These are phyloP conservation scores for Marronus borbonicus DNA, from an alignment of 2,888 invertebrate genomes.

Conservation along the genomic window DNA sequence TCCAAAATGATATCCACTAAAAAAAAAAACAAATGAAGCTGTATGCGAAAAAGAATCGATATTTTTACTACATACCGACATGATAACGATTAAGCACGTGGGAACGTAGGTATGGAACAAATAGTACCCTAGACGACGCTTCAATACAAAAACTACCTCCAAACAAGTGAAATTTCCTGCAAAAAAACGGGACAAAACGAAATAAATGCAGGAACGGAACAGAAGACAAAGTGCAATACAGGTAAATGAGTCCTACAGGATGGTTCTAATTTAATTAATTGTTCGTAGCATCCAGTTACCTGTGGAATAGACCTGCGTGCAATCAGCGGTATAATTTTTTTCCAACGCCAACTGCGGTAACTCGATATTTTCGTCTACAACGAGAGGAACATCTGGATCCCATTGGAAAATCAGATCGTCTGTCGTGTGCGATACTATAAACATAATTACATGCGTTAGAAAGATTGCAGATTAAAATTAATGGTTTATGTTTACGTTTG, in stretches of 20 bases:
- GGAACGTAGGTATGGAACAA: constrained; percentile 95
- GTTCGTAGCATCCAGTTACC: constrained; percentile 70
- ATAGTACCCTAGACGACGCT: constrained; percentile 91
- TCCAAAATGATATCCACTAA: constrained; percentile 96
- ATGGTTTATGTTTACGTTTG: not conserved
- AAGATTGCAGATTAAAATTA: constrained; percentile 26
- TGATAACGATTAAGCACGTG: constrained; percentile 94
- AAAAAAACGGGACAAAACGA: constrained; percentile 15
- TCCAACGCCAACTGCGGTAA: constrained; percentile 89
- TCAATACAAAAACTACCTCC: constrained; percentile 91
- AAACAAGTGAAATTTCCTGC: constrained; percentile 93
- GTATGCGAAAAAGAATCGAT: not conserved
- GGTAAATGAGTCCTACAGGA: not conserved
- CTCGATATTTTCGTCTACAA: constrained; percentile 92
- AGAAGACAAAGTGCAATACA: not conserved
- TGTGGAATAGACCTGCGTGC: constrained; percentile 93
- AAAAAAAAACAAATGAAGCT: constrained; percentile 55
- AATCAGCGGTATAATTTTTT: constrained; percentile 91
- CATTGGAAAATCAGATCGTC: constrained; percentile 95
- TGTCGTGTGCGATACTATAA: constrained; percentile 92
- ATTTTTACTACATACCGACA: constrained; percentile 80
- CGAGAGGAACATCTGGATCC: constrained; percentile 92
- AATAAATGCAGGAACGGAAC: not conserved
- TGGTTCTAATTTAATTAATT: constrained; percentile 14
- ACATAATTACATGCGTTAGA: constrained; percentile 11